A percentile compares a stretch with the other conserved stretches of the same genome.
These are phyloP conservation scores for Thunnus thynnus DNA, from an alignment of 2,113 vertebrate species.

Conservation along the genomic window DNA sequence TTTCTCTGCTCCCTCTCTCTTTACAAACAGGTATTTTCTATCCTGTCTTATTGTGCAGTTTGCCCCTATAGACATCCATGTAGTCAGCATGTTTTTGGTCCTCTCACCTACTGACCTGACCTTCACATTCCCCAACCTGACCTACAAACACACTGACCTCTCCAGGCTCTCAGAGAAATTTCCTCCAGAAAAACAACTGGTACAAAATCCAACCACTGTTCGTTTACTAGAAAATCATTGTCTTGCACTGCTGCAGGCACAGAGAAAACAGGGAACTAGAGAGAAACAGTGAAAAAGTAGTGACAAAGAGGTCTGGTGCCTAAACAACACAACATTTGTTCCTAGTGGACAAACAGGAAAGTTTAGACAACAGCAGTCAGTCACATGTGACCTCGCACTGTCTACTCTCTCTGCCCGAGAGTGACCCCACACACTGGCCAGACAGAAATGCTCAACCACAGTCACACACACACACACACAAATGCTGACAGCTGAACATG, in stretches of 20 bases:
- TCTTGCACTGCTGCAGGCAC: constrained; percentile 24
- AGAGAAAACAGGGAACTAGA: constrained; percentile 39
- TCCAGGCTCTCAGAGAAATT: constrained; percentile 72
- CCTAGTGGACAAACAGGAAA: constrained; percentile 65
- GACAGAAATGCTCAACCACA: constrained; percentile 36
- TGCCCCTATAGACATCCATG: constrained; percentile 41
- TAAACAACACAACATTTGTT: constrained; percentile 70
- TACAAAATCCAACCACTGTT: constrained; percentile 33
- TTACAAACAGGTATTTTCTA: constrained; percentile 48
- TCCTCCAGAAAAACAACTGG: constrained; percentile 62
- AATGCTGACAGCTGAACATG: constrained; percentile 24
- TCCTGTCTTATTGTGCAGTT: constrained; percentile 51
- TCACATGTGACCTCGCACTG: constrained; percentile 59
- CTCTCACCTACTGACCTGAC: constrained; percentile 43
- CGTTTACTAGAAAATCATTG: constrained; percentile 66
- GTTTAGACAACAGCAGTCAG: constrained; percentile 54
- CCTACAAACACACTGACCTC: constrained; percentile 76
- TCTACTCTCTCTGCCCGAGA: constrained; percentile 52
- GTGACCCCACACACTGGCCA: constrained; percentile 49
- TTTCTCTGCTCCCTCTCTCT: constrained; percentile 25
- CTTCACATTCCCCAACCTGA: constrained; percentile 68
- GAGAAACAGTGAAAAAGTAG: constrained; percentile 16
- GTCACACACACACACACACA: constrained; percentile 13
- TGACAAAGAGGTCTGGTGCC: constrained; percentile 57
- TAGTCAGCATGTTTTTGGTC: constrained; percentile 70